Conservation (phyloP, 1,140 invertebrate species). For the Drosophila asahinai region DNA sequence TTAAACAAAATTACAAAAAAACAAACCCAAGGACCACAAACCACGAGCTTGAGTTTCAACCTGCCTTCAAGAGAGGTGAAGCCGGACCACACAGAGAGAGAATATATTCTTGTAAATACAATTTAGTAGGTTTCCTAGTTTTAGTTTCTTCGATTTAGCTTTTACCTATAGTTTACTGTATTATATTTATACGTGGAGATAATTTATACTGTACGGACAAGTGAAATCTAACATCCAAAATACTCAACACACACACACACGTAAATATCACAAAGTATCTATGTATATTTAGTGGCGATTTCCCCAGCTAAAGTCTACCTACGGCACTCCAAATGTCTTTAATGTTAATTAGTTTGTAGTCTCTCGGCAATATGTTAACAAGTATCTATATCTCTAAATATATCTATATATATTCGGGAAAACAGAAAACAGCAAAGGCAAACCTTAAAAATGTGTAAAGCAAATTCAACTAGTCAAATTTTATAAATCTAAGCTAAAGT, state of each 20-base stretch:
- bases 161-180: constrained; percentile 65
- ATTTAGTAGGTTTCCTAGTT: constrained; percentile 60
- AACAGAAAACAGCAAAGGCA: constrained; percentile 47
- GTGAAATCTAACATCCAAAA: constrained; percentile 79
- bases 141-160: constrained; percentile 52
- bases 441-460: constrained; percentile 78
- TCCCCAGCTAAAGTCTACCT: constrained; percentile 50
- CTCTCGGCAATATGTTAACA: constrained; percentile 54
- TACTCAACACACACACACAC: constrained; percentile 70
- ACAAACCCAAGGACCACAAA: constrained; percentile 60
- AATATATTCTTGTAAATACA: constrained; percentile 76
- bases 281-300: constrained; percentile 50
- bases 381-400: constrained; percentile 1
- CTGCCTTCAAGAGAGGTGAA: constrained; percentile 16
- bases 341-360: constrained; percentile 81
- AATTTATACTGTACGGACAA: constrained; percentile 71
- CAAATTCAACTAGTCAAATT: constrained; percentile 85
- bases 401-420: constrained; percentile 27
- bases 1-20: constrained; percentile 16
- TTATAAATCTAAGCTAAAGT: constrained; percentile 77
- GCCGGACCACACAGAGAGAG: constrained; percentile 29
- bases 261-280: constrained; percentile 77
- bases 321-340: constrained; percentile 56
- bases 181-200: constrained; percentile 76
- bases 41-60: constrained; percentile 52